Base-by-base conservation (phyloP, 2,888 invertebrate species). In the Polyploca ridens region DNA sequence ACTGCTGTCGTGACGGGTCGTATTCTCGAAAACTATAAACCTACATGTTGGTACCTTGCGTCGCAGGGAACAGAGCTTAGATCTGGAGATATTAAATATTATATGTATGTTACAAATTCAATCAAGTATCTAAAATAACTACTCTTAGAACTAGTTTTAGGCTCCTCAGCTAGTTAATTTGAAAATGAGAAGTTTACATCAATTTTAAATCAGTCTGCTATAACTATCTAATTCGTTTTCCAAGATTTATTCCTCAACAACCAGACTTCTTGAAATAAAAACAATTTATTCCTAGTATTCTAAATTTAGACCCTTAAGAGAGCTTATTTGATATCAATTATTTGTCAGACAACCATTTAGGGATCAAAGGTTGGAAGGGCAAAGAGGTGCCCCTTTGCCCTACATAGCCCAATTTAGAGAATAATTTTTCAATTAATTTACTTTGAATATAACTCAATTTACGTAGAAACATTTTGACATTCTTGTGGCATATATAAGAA, bases 1-100 rank as follows among this genome's bases (percentile, higher is more conserved):
- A 75, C 70, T 73, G 69, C 74, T 61, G 61, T 19, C 61, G 16
- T 41, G 41, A 54, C 73, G 74, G 71, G 75, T 69, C 71, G 81
- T 69, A 7, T 91, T 91, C 90, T 85, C 78, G 84, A 86, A 89
- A 90, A 76, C 88, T 66, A 87, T 93, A 90, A 93, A 91, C 90
- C 89, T 84, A 90, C 76, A 87, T 90, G 68, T 71, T 71, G 71
- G 78, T 75, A 77, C 79, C 78, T 75, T 74, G 70, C 69, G 74
- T 69, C 72, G 65, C 67, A 68, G 70, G 66, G 66, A 73, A 69
- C 64, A 67, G 64, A 66, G 70, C 70, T 71, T 71, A 66, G 63
- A 27, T 65, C 63, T 68, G 62, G n/a, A 7, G 19, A 13, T 16
- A 13, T 44, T 5, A 44, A 61, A 61, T 41, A 11, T 8, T 11